Percentiles rank a stretch among this genome's conserved stretches.
These are phyloP conservation scores for Iguana delicatissima DNA, from an alignment of 2,797 vertebrate species.

Conservation along the genomic window DNA sequence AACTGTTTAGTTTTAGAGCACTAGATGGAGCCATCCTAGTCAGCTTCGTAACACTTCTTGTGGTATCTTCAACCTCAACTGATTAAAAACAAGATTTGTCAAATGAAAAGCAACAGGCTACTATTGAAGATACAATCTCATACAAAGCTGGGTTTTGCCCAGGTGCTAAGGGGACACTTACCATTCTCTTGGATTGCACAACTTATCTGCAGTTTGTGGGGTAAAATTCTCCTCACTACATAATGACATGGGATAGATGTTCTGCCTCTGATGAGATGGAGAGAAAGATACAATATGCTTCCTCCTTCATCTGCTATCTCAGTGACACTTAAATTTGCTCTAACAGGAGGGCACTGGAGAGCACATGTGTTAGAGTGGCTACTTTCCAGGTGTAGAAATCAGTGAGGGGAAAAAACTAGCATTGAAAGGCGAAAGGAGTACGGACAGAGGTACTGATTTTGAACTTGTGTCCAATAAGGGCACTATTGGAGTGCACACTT, in stretches of 20 bases:
- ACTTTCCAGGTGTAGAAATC: neutral
- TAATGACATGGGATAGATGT: neutral
- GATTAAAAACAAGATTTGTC: neutral
- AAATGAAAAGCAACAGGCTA: neutral
- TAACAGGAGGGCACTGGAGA: neutral
- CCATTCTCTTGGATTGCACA: neutral
- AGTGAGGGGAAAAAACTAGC: neutral
- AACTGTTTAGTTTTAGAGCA: neutral
- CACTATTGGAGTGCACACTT: neutral
- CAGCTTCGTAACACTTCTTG: neutral
- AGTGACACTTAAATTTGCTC: too few species aligned
- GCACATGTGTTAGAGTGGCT: neutral
- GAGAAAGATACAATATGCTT: neutral
- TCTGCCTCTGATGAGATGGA: neutral
- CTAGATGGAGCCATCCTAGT: neutral
- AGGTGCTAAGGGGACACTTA: neutral
- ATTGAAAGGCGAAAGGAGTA: neutral
- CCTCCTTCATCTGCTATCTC: too few species aligned
- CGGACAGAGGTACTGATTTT: too few species aligned
- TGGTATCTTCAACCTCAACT: neutral
- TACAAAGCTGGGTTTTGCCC: neutral
- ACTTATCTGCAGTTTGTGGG: neutral
- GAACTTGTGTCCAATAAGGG: neutral
- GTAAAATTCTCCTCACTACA: neutral
- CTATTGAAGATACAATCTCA: neutral